These are phyloP conservation scores for Epirrhoe alternata DNA, from an alignment of 2,888 invertebrate species.

Conservation along the genomic window DNA sequence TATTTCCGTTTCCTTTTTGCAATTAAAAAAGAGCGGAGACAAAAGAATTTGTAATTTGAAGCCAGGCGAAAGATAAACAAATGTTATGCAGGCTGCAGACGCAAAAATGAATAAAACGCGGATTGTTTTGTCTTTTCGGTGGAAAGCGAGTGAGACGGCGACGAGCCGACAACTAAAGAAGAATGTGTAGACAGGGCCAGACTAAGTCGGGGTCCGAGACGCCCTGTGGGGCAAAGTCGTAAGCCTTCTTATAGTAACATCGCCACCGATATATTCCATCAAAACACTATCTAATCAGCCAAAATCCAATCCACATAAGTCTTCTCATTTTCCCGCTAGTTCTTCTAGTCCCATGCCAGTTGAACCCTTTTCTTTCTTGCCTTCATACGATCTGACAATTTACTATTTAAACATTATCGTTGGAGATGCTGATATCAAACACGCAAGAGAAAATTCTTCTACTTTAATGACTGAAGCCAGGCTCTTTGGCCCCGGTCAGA, in stretches of 20 bases:
- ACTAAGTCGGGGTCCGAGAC: not conserved
- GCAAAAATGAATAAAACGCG: constrained; percentile 66
- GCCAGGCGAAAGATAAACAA: constrained; percentile 74
- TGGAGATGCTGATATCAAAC: not conserved
- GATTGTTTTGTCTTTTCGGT: constrained; percentile 64
- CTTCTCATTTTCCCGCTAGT: too few relatives aligned
- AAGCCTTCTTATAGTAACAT: not conserved
- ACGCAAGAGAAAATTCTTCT: too few relatives aligned
- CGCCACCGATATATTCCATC: too few relatives aligned
- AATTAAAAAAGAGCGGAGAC: constrained; percentile 73
- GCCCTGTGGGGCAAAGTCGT: not conserved
- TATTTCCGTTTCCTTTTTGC: constrained; percentile 70
- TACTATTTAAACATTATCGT: not conserved
- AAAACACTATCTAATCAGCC: too few relatives aligned
- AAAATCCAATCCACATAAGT: too few relatives aligned
- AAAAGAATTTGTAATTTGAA: constrained; percentile 80
- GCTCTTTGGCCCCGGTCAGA: not conserved
- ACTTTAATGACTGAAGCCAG: not conserved
- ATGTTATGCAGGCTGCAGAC: constrained; percentile 62
- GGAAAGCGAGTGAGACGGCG: constrained; percentile 49
- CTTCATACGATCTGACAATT: too few relatives aligned
- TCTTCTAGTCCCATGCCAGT: too few relatives aligned
- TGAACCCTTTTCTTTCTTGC: too few relatives aligned
- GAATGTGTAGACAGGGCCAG: constrained; percentile 33
- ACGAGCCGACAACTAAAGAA: constrained; percentile 48